Percentiles rank a stretch among this genome's conserved stretches.
Conservation (phyloP, 2,797 vertebrate species). For the Gadopsis bispinosus region DNA sequence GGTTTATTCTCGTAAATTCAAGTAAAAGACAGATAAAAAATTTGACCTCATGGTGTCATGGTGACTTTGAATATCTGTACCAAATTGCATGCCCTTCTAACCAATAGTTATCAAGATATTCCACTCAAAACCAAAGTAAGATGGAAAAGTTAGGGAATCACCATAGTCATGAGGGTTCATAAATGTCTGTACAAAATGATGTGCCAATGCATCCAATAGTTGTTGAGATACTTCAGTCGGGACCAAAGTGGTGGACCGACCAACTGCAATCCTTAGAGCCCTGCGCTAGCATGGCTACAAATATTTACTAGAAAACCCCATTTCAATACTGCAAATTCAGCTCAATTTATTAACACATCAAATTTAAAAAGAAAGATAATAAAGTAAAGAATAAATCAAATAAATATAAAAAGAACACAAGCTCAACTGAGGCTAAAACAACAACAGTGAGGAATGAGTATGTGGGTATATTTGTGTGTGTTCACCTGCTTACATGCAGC, state of each 20-base stretch:
- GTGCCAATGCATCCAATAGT: too few relatives aligned
- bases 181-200: background rate
- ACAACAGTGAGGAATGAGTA: background rate
- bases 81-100: background rate
- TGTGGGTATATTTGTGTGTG: background rate
- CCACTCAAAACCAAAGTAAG: background rate
- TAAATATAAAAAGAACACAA: background rate
- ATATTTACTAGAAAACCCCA: too few relatives aligned
- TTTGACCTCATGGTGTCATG: background rate
- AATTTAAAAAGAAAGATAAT: background rate
- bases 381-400: too few relatives aligned
- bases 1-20: background rate
- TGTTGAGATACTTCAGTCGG: background rate
- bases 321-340: too few relatives aligned
- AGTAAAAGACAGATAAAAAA: background rate
- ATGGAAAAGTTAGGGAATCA: background rate
- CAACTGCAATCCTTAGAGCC: too few relatives aligned
- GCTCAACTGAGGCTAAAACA: background rate
- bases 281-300: too few relatives aligned
- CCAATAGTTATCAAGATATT: background rate
- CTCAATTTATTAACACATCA: too few relatives aligned
- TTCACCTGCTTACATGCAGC: conserved; percentile 29
- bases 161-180: background rate
- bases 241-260: too few relatives aligned
- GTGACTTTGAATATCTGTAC: background rate